Conservation (phyloP, 2,888 invertebrate species). For the Mythimna albipuncta region DNA sequence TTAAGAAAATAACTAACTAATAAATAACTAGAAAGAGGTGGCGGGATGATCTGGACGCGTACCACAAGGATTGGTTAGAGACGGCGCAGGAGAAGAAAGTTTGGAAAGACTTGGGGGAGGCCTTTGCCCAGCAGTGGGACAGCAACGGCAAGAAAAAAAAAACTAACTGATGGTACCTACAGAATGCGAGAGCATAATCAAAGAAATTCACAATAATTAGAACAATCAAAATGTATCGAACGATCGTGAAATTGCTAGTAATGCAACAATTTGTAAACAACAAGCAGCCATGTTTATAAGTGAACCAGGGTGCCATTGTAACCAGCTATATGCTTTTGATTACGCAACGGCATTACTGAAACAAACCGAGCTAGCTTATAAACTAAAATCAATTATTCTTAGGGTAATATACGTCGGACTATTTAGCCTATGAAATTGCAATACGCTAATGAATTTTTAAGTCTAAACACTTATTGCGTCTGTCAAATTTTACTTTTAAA, state of each 20-base stretch:
- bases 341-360: constrained; percentile 75
- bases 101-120: too few relatives aligned
- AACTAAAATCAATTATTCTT: constrained; percentile 70
- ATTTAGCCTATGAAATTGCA: constrained; percentile 54
- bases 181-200: constrained; percentile 31
- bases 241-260: constrained; percentile 76
- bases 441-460: constrained; percentile 64
- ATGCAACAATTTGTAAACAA: constrained; percentile 87
- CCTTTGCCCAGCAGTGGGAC: too few relatives aligned
- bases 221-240: constrained; percentile 79
- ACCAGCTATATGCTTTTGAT: constrained; percentile 71
- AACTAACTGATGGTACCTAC: background rate
- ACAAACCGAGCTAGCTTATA: constrained; percentile 67
- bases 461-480: constrained; percentile 36
- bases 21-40: too few relatives aligned
- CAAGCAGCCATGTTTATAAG: constrained; percentile 75
- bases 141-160: too few relatives aligned
- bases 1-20: background rate
- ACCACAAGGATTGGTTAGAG: too few relatives aligned
- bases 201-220: constrained; percentile 81
- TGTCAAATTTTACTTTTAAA: constrained; percentile 20
- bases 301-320: constrained; percentile 78
- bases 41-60: too few relatives aligned
- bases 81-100: too few relatives aligned
- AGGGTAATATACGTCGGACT: constrained; percentile 35